These are phyloP conservation scores for Vireo altiloquus DNA, from an alignment of 2,113 vertebrate species.

Conservation along the genomic window DNA sequence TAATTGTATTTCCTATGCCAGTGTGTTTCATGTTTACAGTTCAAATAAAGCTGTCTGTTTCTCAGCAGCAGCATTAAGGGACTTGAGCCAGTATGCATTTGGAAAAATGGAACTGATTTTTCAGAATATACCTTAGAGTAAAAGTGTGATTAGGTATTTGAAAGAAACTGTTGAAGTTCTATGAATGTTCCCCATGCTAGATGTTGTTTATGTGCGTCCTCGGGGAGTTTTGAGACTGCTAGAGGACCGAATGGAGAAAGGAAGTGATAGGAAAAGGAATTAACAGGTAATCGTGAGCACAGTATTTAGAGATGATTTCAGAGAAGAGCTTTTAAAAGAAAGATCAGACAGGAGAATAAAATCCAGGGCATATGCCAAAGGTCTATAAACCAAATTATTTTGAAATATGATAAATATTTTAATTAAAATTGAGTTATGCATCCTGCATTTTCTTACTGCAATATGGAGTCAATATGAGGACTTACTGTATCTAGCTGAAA, in stretches of 20 bases:
- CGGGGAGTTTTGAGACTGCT: not conserved
- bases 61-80: not conserved
- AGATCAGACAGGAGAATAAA: not conserved
- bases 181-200: not conserved
- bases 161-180: not conserved
- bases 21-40: not conserved
- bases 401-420: not conserved
- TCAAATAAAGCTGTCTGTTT: not conserved
- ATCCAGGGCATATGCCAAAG: not conserved
- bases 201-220: not conserved
- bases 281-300: not conserved
- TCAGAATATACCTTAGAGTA: not conserved
- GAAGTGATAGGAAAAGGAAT: not conserved
- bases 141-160: not conserved
- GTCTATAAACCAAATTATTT: not conserved
- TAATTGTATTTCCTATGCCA: not conserved
- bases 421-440: not conserved
- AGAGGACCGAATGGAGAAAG: not conserved
- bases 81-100: not conserved
- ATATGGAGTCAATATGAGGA: not conserved
- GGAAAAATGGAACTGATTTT: not conserved
- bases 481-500: not conserved
- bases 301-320: not conserved
- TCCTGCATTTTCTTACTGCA: not conserved
- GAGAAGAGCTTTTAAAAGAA: not conserved